Conservation (phyloP, 2,888 invertebrate genomes). For the Pimpla rufipes region DNA sequence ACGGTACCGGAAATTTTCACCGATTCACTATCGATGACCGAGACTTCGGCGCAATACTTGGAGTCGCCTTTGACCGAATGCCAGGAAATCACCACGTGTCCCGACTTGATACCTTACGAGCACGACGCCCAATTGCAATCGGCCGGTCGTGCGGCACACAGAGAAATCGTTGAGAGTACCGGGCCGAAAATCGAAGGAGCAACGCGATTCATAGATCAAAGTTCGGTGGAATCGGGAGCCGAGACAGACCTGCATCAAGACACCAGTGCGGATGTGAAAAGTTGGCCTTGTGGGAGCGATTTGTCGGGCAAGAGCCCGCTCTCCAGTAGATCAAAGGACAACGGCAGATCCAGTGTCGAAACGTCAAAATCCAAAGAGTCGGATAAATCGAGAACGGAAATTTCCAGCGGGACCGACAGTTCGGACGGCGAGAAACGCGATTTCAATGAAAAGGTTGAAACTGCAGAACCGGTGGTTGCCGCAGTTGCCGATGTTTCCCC, state of each 20-base stretch:
- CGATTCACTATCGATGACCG: constrained; percentile 82
- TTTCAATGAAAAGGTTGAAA: constrained; percentile 46
- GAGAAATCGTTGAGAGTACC: constrained; percentile 44
- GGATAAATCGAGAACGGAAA: constrained; percentile 64
- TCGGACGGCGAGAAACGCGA: constrained; percentile 68
- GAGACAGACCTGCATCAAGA: constrained; percentile 75
- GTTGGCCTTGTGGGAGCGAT: constrained; percentile 54
- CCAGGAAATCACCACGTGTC: constrained; percentile 79
- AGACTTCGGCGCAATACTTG: constrained; percentile 82
- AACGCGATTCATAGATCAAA: constrained; percentile 82
- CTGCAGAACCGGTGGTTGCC: constrained; percentile 41
- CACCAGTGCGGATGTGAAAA: constrained; percentile 59
- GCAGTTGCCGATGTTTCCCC: constrained; percentile 51
- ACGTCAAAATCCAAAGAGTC: constrained; percentile 39
- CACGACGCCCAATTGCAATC: constrained; percentile 72
- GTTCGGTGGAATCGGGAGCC: constrained; percentile 81
- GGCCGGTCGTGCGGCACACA: constrained; percentile 18
- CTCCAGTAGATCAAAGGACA: constrained; percentile 44
- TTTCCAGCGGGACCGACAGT: constrained; percentile 69
- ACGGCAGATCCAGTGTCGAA: constrained; percentile 36
- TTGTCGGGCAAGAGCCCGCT: constrained; percentile 56
- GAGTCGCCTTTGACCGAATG: constrained; percentile 83
- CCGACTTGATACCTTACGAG: constrained; percentile 81
- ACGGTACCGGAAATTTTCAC: constrained; percentile 81
- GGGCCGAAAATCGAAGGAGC: constrained; percentile 75